Base-by-base conservation (phyloP, 2,113 vertebrate species). In the Hyperoodon ampullatus region DNA sequence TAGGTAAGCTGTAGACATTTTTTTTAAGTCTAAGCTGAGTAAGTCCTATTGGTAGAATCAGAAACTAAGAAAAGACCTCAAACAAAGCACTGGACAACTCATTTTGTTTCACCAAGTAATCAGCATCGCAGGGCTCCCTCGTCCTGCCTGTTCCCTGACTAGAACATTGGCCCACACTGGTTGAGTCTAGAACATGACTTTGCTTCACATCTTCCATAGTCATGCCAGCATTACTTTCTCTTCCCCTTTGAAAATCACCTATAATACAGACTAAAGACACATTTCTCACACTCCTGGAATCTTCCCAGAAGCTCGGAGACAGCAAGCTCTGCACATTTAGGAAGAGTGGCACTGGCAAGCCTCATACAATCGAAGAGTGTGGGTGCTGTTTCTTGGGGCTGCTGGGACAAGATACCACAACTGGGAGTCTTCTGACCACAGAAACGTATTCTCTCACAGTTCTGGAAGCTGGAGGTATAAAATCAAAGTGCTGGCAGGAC, bases 151-250 rank as follows among this genome's bases (percentile, higher is more conserved):
- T 30, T 74, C 16, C 16, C 21, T 53, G 11, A 0, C 5, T 30
- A 16, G 60, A 35, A 26, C 3, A 0, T 3, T 15, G 12, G 60
- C 8, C 23, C 50, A 33, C 0, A 1, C 8, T 4, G 35, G 35
- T 35, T 8, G 33, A 21, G 39, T 65, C 74, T 42, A 60, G 28
- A 28, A 33, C 44, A 12, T 19, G 80, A 30, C 65, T 82, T 71
- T 23, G 21, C 61, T 53, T 35, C n/a, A 47, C 15, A 24, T 66
- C 68, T 75, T 42, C 33, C 14, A 1, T 5, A 12, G 4, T 24
- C 93, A 39, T 5, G 1, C 50, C 44, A 19, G 68, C 24, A 10
- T 50, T 16, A 8, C 24, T 23, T 19, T 55, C 42, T 14, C 1
- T 65, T 65, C 47, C 24, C 6, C 42, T 65, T 39, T 4, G 4